Evolutionary conservation across 2,888 invertebrate species (phyloP).

Genomic region (Ochropleura plecta): DNA sequence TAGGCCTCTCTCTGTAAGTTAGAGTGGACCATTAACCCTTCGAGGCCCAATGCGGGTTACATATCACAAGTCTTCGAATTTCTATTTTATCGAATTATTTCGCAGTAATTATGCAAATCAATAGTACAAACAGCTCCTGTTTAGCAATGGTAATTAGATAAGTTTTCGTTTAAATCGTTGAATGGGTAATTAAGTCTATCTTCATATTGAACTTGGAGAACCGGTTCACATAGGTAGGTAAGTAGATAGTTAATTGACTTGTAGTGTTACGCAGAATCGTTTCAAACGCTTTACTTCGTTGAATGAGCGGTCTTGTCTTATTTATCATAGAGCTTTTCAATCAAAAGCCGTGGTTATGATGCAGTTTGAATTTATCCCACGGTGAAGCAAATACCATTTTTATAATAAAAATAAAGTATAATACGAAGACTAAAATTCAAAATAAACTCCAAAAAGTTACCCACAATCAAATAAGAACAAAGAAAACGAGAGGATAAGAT

Average conservation of each 20-base stretch:
- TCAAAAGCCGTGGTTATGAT: not conserved
- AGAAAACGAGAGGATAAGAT: not conserved
- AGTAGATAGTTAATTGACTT: not conserved
- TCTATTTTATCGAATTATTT: not conserved
- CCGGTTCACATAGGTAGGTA: conserved; percentile 29
- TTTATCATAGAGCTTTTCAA: not conserved
- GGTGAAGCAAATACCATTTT: no score
- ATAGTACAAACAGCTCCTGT: conserved; percentile 5
- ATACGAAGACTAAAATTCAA: no score
- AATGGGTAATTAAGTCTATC: conserved; percentile 11
- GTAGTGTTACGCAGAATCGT: not conserved
- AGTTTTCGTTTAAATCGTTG: not conserved
- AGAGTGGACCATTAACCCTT: not conserved
- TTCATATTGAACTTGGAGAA: conserved; percentile 44
- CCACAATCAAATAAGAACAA: not conserved
- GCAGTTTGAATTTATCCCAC: not conserved
- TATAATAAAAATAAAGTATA: no score
- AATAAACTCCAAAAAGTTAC: no score
- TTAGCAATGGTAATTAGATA: conserved; percentile 21
- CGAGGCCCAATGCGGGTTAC: not conserved
- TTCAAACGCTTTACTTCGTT: not conserved
- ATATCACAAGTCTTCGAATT: not conserved
- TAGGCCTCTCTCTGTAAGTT: not conserved
- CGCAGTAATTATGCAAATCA: not conserved
- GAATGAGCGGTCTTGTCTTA: not conserved